Percentiles rank a stretch among this genome's conserved stretches.
phyloP scores from a whole-genome alignment of 2,113 vertebrate genomes.

The Microcebus griseorufus region DNA sequence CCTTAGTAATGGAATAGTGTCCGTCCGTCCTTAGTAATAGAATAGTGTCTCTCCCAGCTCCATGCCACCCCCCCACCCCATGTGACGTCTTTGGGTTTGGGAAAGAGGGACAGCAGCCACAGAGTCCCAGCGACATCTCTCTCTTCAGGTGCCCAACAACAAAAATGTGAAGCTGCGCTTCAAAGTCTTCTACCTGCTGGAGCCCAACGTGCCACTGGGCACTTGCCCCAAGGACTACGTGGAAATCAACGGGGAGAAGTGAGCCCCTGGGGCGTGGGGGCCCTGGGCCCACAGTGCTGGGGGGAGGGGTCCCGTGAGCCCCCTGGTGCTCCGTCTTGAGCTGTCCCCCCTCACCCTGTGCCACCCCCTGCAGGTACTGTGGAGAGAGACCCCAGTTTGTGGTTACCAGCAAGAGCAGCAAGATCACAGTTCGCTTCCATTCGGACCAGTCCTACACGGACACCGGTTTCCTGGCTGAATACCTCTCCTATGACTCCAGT shows the following conservation, averaged over 20 bases:
- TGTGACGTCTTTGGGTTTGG: background rate
- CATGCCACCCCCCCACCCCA: background rate
- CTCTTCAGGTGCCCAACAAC: constrained; percentile 86
- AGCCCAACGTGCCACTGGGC: constrained; percentile 58
- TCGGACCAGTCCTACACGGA: constrained; percentile 92
- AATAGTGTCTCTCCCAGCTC: no score
- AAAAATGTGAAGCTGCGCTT: constrained; percentile 91
- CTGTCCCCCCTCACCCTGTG: background rate
- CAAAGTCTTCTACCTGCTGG: constrained; percentile 88
- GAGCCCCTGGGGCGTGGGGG: constrained; percentile 35
- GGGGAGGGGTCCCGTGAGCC: no score
- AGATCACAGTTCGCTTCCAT: constrained; percentile 86
- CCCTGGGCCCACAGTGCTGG: background rate
- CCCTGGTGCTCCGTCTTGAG: background rate
- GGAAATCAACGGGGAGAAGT: constrained; percentile 89
- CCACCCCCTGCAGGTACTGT: constrained; percentile 85
- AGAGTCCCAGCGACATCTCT: background rate
- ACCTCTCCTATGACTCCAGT: constrained; percentile 85
- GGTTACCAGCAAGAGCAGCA: constrained; percentile 84
- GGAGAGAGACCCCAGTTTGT: constrained; percentile 83
- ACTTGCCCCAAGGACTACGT: constrained; percentile 92
- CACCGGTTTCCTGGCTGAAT: constrained; percentile 90
- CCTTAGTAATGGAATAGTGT: background rate
- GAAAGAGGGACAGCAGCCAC: background rate
- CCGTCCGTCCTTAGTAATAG: background rate